Evolutionary conservation across 2,113 vertebrate genomes (phyloP).

Genomic region (Microcebus murinus): DNA sequence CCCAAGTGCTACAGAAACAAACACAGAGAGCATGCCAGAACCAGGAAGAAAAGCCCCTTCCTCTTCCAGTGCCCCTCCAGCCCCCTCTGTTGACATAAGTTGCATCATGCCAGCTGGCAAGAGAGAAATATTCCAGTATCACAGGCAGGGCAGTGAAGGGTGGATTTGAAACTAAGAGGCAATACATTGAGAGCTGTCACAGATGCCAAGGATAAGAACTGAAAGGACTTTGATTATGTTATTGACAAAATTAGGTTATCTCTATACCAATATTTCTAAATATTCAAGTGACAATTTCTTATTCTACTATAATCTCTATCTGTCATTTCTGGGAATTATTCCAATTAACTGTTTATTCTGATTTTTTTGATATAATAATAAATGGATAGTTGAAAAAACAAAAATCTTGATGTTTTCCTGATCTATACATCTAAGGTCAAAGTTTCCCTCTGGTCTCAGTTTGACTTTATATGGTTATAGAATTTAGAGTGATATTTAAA

Average conservation of each 20-base stretch:
- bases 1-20: not conserved
- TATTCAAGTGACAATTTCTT: not conserved
- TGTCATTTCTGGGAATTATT: constrained; percentile 17
- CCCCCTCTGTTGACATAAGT: not conserved
- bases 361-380: not conserved
- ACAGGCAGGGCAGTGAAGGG: not conserved
- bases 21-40: not conserved
- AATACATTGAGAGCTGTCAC: not conserved
- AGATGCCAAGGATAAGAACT: not conserved
- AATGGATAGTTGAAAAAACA: not conserved
- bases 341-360: not conserved
- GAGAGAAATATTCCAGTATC: not conserved
- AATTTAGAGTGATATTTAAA: constrained; percentile 10
- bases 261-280: not conserved
- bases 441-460: not conserved
- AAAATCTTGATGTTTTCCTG: not conserved
- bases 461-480: not conserved
- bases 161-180: not conserved
- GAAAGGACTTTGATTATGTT: not conserved
- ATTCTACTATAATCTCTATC: not conserved
- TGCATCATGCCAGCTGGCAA: not conserved
- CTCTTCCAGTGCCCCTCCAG: not conserved
- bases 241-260: not conserved
- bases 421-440: not conserved
- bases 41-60: not conserved